Percentiles rank a stretch among this genome's conserved stretches.
Evolutionary conservation across 2,888 invertebrate species (phyloP).

Genomic region (Agrochola lota): DNA sequence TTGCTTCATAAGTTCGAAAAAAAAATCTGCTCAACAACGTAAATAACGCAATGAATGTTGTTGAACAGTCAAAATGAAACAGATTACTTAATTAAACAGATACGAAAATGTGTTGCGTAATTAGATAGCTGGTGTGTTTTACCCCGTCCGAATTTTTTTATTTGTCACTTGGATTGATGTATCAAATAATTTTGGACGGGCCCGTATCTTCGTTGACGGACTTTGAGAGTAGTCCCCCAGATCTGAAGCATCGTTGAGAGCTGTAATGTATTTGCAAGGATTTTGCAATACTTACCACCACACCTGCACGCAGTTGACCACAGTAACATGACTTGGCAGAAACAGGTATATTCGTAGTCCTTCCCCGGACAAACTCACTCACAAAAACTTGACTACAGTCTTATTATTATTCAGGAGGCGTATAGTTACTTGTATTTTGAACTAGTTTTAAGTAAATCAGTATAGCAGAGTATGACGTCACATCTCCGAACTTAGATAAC

Average conservation of each 20-base stretch:
- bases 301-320: neutral
- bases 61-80: too few species aligned
- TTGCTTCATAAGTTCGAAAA: too few species aligned
- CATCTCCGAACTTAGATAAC: constrained; percentile 29
- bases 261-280: neutral
- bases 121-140: too few species aligned
- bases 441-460: constrained; percentile 36
- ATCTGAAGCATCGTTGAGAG: neutral
- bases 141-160: too few species aligned
- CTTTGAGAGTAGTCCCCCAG: too few species aligned
- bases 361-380: neutral
- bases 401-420: neutral
- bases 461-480: constrained; percentile 25
- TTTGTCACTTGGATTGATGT: too few species aligned
- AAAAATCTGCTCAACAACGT: too few species aligned
- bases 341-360: neutral
- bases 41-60: too few species aligned
- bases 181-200: too few species aligned
- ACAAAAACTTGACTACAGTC: neutral
- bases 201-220: too few species aligned
- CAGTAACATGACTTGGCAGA: neutral
- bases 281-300: neutral
- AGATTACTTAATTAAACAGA: too few species aligned
- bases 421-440: neutral
- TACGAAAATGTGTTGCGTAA: too few species aligned